Conservation (phyloP, 2,797 vertebrate species). For the Syncerus caffer region DNA sequence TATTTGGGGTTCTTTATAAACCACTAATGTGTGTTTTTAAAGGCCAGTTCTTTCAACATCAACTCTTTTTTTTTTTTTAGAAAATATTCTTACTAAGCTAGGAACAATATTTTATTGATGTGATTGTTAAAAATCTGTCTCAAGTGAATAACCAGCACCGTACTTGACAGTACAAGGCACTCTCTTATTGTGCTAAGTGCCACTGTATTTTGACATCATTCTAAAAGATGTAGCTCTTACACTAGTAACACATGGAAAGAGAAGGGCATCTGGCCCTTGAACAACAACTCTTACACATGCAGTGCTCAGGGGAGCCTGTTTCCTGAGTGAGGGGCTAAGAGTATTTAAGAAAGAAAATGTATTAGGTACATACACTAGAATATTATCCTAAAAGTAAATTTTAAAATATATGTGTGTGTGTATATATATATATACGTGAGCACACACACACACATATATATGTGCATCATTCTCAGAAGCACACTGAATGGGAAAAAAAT, state of each 20-base stretch:
- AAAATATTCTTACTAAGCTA: constrained; percentile 22
- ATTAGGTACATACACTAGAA: not conserved
- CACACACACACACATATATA: not conserved
- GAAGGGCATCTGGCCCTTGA: not conserved
- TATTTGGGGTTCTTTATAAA: not conserved
- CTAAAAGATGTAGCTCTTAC: not conserved
- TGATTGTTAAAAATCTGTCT: constrained; percentile 9
- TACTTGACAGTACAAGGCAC: not conserved
- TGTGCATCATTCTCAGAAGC: not conserved
- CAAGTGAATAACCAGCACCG: not conserved
- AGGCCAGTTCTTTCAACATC: not conserved
- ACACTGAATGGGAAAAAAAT: not conserved
- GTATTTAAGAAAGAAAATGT: not conserved
- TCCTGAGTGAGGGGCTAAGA: not conserved
- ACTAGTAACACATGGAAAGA: not conserved
- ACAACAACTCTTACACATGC: not conserved
- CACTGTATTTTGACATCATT: not conserved
- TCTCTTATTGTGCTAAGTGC: not conserved
- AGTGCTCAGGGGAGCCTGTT: not conserved
- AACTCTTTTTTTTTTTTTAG: constrained; percentile 40
- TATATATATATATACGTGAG: too few relatives aligned
- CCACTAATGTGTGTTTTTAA: constrained; percentile 12
- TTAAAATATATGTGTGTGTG: not conserved
- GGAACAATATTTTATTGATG: constrained; percentile 9
- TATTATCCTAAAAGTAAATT: not conserved